phyloP scores from a whole-genome alignment of 2,113 vertebrate species.

The Pollachius pollachius region DNA sequence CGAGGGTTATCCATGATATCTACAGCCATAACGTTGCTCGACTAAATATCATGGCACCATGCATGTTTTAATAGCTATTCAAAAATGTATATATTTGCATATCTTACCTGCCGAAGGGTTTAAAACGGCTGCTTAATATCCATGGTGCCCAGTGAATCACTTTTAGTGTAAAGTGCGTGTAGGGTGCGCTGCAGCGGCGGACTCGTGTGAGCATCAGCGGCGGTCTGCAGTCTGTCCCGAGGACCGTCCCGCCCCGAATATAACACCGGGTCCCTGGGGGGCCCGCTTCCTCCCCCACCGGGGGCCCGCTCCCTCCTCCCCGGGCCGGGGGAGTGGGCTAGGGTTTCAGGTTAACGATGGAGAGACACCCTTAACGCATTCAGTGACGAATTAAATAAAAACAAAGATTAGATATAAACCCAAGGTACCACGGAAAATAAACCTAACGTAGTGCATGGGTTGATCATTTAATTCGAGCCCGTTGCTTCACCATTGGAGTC shows the following conservation, averaged over 20 bases:
- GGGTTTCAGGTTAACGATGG: slow-evolving; percentile 34
- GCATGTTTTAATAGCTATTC: too few relatives aligned
- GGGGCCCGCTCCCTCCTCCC: not conserved
- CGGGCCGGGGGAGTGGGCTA: slow-evolving; percentile 31
- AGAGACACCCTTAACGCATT: slow-evolving; percentile 24
- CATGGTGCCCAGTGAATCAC: slow-evolving; percentile 10
- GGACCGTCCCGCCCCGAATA: slow-evolving; percentile 53
- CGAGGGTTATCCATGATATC: too few relatives aligned
- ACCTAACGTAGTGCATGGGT: slow-evolving; percentile 16
- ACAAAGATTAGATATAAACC: slow-evolving; percentile 11
- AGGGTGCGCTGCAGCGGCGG: not conserved
- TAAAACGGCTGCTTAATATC: slow-evolving; percentile 34
- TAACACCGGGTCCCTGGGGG: slow-evolving; percentile 49
- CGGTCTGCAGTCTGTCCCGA: slow-evolving; percentile 33
- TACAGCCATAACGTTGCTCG: too few relatives aligned
- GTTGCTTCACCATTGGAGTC: too few relatives aligned
- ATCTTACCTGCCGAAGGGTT: slow-evolving; percentile 47
- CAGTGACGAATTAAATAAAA: slow-evolving; percentile 28
- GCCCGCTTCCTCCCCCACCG: slow-evolving; percentile 51
- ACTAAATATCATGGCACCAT: too few relatives aligned
- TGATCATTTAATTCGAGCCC: too few relatives aligned
- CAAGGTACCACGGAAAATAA: not conserved
- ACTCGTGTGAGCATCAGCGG: slow-evolving; percentile 17
- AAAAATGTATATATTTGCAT: too few relatives aligned
- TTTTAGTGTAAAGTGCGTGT: slow-evolving; percentile 6